A percentile compares a stretch with the other conserved stretches of the same genome.
Evolutionary conservation across 2,888 invertebrate species (phyloP).

Genomic region (Chymomyza caudatula): DNA sequence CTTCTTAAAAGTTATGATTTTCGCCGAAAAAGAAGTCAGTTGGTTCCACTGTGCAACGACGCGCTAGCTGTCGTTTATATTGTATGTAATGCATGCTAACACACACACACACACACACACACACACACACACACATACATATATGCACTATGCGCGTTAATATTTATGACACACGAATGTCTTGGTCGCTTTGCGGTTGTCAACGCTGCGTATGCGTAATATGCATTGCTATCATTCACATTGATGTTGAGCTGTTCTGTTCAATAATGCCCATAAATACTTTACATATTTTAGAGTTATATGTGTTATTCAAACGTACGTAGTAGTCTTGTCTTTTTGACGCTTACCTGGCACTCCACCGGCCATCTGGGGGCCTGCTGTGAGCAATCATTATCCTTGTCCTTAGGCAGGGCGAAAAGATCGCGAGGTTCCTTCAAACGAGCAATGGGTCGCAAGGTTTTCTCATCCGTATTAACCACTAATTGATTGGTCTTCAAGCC

Average conservation of each 20-base stretch:
- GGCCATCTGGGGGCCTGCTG: constrained; percentile 92
- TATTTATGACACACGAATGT: constrained; percentile 31
- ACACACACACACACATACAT: neutral
- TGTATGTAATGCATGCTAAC: neutral
- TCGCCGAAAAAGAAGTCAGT: too few relatives aligned
- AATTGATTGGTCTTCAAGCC: constrained; percentile 83
- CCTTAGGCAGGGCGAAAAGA: constrained; percentile 84
- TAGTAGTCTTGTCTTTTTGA: neutral
- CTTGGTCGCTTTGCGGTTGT: neutral
- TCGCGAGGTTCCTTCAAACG: constrained; percentile 85
- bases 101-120: neutral
- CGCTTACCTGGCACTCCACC: constrained; percentile 89
- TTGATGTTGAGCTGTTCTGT: neutral
- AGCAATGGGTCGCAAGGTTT: constrained; percentile 82
- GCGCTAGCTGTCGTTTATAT: neutral
- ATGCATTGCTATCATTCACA: neutral
- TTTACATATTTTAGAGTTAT: neutral
- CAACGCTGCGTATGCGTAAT: neutral
- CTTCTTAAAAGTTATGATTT: too few relatives aligned
- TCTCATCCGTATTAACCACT: constrained; percentile 84
- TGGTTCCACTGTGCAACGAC: too few relatives aligned
- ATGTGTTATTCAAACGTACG: too few relatives aligned
- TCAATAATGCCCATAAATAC: neutral
- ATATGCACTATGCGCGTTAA: constrained; percentile 33
- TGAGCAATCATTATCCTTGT: constrained; percentile 82